A percentile compares a stretch with the other conserved stretches of the same genome.
Conservation (phyloP, 2,797 vertebrate genomes). For the Pyrocephalus nanus region DNA sequence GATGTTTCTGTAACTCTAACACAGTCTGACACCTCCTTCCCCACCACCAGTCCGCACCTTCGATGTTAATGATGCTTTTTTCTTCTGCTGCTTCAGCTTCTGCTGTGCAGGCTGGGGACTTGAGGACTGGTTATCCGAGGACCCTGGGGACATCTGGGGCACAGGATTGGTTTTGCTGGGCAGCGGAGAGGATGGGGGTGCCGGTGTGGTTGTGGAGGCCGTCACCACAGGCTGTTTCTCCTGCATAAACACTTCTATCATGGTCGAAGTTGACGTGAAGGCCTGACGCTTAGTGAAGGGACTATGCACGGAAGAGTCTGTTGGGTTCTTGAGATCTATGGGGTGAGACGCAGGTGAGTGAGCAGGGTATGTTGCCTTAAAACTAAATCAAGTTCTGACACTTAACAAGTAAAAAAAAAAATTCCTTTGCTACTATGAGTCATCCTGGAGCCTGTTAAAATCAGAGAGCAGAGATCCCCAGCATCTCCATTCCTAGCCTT, state of each 20-base stretch:
- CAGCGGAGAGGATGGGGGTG: slow-evolving; percentile 82
- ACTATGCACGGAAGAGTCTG: slow-evolving; percentile 85
- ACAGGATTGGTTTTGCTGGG: slow-evolving; percentile 80
- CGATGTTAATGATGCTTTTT: slow-evolving; percentile 90
- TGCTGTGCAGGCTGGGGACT: slow-evolving; percentile 95
- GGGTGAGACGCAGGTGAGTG: neutral
- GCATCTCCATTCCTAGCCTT: neutral
- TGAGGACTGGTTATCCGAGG: slow-evolving; percentile 90
- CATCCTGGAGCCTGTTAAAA: neutral
- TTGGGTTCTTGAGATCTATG: slow-evolving; percentile 88
- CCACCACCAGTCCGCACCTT: slow-evolving; percentile 76
- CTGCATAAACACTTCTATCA: slow-evolving; percentile 96
- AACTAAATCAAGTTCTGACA: neutral
- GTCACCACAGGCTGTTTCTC: slow-evolving; percentile 84
- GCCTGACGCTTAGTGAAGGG: slow-evolving; percentile 93
- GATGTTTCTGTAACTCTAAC: neutral
- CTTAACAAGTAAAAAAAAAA: neutral
- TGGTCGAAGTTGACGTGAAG: slow-evolving; percentile 88
- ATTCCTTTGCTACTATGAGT: neutral
- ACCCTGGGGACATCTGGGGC: slow-evolving; percentile 90
- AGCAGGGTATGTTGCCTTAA: neutral
- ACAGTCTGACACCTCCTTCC: neutral
- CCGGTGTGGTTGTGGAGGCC: slow-evolving; percentile 75
- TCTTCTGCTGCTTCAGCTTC: slow-evolving; percentile 96
- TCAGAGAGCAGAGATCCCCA: neutral